phyloP scores from a whole-genome alignment of 2,797 vertebrate species.

The Tiaroga cobitis region DNA sequence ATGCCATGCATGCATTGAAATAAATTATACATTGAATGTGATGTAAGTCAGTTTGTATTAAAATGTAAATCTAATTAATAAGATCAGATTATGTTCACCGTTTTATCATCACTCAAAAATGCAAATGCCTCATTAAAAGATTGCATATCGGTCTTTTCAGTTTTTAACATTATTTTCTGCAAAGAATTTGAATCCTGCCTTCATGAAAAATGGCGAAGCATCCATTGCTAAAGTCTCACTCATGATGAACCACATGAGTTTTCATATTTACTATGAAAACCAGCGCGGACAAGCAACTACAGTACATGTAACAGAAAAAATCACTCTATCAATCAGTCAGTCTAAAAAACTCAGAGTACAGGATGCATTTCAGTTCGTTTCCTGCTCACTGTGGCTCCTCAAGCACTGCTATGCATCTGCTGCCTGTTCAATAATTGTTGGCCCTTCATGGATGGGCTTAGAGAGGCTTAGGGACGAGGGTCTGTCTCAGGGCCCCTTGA shows the following conservation, averaged over 20 bases:
- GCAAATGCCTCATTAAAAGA: neutral
- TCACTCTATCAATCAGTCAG: neutral
- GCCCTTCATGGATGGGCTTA: slow-evolving; percentile 18
- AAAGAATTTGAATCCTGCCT: neutral
- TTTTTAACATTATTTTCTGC: neutral
- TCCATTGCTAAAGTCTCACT: neutral
- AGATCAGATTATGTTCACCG: neutral
- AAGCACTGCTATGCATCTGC: slow-evolving; percentile 50
- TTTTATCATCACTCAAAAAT: neutral
- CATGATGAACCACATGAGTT: neutral
- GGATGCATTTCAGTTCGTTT: slow-evolving; percentile 29
- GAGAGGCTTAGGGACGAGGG: slow-evolving; percentile 33
- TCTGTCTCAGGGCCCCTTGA: slow-evolving; percentile 57
- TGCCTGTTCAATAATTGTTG: slow-evolving; percentile 53
- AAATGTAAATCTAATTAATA: neutral
- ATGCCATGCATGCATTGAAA: neutral
- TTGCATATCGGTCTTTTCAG: neutral
- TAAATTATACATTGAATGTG: neutral
- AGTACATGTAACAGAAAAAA: neutral
- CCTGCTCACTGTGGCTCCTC: slow-evolving; percentile 34
- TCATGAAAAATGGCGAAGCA: neutral
- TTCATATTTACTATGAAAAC: neutral
- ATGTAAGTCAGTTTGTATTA: neutral
- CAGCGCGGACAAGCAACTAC: neutral
- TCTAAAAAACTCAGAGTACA: neutral